phyloP scores from a whole-genome alignment of 1,140 invertebrate genomes.

The Aphaenogaster floridana region DNA sequence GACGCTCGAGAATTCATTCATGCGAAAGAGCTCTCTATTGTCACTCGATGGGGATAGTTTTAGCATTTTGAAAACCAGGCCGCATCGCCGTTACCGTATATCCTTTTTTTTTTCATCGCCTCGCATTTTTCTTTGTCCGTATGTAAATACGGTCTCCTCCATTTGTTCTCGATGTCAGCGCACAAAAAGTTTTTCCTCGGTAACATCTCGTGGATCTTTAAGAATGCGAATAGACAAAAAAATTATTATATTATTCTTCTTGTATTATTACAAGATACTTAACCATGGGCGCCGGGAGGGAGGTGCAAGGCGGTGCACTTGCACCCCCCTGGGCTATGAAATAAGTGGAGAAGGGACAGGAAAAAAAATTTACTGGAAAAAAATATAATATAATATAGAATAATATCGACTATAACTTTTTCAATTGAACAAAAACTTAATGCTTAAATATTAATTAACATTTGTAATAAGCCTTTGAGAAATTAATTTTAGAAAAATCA shows the following conservation, averaged over 20 bases:
- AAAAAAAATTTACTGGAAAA: too few relatives aligned
- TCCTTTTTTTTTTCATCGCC: neutral
- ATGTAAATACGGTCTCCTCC: neutral
- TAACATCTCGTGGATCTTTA: neutral
- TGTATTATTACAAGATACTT: neutral
- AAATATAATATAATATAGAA: too few relatives aligned
- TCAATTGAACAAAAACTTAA: too few relatives aligned
- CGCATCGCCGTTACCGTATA: neutral
- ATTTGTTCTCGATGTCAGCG: conserved; percentile 1
- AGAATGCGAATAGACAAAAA: neutral
- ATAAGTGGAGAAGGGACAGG: too few relatives aligned
- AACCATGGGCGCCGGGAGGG: too few relatives aligned
- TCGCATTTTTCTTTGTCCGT: neutral
- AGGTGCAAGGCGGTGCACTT: too few relatives aligned
- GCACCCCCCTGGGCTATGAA: too few relatives aligned
- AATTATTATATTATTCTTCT: neutral
- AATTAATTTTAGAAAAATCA: too few relatives aligned
- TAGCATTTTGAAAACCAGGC: neutral
- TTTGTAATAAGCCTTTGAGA: too few relatives aligned
- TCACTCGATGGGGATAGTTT: conserved; percentile 11
- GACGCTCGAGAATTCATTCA: conserved; percentile 21
- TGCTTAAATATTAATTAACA: too few relatives aligned
- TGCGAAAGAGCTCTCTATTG: conserved; percentile 14
- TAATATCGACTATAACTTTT: too few relatives aligned
- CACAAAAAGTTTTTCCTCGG: neutral